Evolutionary conservation across 2,113 vertebrate species (phyloP), one percentile per base, ranked within the genome.

Genomic region (Cyphomyrus plagiostoma): DNA sequence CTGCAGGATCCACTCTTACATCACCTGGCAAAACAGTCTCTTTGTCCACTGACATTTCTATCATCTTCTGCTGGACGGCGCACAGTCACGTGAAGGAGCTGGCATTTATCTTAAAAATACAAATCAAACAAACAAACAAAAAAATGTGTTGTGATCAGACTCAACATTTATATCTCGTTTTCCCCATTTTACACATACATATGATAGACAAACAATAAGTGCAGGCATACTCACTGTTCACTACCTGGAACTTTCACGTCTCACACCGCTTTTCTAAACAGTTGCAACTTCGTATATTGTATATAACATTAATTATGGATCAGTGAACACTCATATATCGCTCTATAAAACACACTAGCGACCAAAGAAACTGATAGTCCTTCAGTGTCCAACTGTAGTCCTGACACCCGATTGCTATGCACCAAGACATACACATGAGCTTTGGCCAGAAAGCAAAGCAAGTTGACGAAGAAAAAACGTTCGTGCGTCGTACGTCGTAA

Each of bases 31-130:
- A 94, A 39, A 94, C 93, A 77, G 93, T 92, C 89, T 95, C 95
- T 92, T 96, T 95, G 23, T 96, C 93, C 84, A 95, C 94, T 91
- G 96, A 96, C 95, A 96, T 96, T 88, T 95, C 91, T 53, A 92
- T 91, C 92, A 93, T 88, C 90, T 93, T 93, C 74, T 88, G 56
- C 88, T 62, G 80, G 87, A 56, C 88, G 39, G 70, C 15, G 49
- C 3, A 35, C 87, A 46, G 86, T 86, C 39, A 90, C 66, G 84
- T 91, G 92, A 92, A 83, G 88, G 91, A 90, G 39, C 88, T 52
- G 56, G 89, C 90, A 80, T 93, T 39, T 88, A 92, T 89, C 95
- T 96, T 92, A 91, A 93, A 95, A 83, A 70, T 4, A 91, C 3
- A 92, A 88, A 49, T 88, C n/a, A 82, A 13, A 88, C 86, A 35